Base-by-base conservation (phyloP, 2,797 vertebrate genomes). In the Tarsius wallacei region DNA sequence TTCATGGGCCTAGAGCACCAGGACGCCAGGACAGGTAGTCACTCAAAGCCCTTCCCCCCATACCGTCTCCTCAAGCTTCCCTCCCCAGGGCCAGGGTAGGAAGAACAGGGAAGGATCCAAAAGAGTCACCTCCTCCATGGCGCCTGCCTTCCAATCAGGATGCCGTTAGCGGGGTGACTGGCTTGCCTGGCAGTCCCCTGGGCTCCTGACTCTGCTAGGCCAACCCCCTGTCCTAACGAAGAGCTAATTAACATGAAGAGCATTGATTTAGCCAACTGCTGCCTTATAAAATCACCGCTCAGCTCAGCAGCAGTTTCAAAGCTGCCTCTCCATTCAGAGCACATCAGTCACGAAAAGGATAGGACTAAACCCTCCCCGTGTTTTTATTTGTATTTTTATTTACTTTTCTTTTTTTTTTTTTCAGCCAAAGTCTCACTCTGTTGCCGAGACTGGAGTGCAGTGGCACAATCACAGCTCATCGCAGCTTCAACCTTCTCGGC, bases 31-130 rank as follows among this genome's bases (percentile, higher is more conserved):
- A 33, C 0, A 4, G 33, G 63, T 47, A 2, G 31, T 49, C 1
- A 0, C 49, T 49, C 31, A 61, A 33, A 90, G 14, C 64, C 80
- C 31, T 31, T 76, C 47, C 24, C 33, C 33, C 19, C 28, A 12
- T 10, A 17, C 21, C 0, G 3, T 36, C 36, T 16, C 19, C 64
- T 53, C 53, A 19, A 0, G 2, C 7, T 14, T 11, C n/a, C 26
- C 0, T 22, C 33, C 68, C 53, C 1, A 0, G 15, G 33, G 31
- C 47, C 53, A 21, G 15, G 16, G 10, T 33, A 47, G 22, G 36
- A 42, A 42, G 28, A 22, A 26, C 1, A 4, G 36, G 76, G 51
- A 47, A 33, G 16, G 31, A 26, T 4, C 12, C 11, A 3, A 1
- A 6, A 7, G 28, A 26, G n/a, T 21, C 33, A 5, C 36, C 31